phyloP scores from a whole-genome alignment of 2,797 vertebrate species.

The Xenopus petersii region DNA sequence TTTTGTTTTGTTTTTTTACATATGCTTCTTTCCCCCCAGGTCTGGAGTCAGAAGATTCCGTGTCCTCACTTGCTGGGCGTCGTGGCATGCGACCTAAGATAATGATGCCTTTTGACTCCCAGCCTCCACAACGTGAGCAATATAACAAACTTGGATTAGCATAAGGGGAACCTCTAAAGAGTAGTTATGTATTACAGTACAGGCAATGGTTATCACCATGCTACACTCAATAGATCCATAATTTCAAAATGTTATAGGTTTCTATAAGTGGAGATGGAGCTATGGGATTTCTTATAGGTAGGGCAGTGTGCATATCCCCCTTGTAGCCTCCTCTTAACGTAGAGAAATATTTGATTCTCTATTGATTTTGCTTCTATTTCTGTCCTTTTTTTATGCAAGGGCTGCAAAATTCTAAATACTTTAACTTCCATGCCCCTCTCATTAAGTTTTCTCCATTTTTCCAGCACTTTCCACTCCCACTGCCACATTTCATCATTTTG shows the following conservation, averaged over 20 bases:
- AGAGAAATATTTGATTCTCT: not conserved
- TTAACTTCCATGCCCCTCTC: too few relatives aligned
- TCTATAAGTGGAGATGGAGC: too few relatives aligned
- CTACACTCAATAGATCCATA: not conserved
- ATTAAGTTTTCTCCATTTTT: too few relatives aligned
- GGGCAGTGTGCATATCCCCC: too few relatives aligned
- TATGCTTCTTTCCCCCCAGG: conserved; percentile 63
- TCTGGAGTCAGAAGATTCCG: conserved; percentile 95
- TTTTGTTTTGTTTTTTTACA: too few relatives aligned
- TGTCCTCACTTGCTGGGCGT: conserved; percentile 92
- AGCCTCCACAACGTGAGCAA: conserved; percentile 96
- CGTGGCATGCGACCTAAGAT: conserved; percentile 98
- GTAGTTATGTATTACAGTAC: not conserved
- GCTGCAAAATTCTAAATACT: not conserved
- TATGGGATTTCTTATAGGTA: too few relatives aligned
- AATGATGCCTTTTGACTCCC: conserved; percentile 98
- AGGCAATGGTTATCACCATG: not conserved
- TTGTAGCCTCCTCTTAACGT: too few relatives aligned
- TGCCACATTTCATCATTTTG: conserved; percentile 17
- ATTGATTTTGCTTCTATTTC: too few relatives aligned
- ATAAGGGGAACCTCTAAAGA: too few relatives aligned
- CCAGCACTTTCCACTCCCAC: not conserved
- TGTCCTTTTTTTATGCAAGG: too few relatives aligned
- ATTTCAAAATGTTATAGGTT: too few relatives aligned
- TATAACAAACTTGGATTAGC: conserved; percentile 10